Percentiles rank a stretch among this genome's conserved stretches.
phyloP scores from a whole-genome alignment of 1,140 invertebrate genomes.

The Thaumetopoea pityocampa region DNA sequence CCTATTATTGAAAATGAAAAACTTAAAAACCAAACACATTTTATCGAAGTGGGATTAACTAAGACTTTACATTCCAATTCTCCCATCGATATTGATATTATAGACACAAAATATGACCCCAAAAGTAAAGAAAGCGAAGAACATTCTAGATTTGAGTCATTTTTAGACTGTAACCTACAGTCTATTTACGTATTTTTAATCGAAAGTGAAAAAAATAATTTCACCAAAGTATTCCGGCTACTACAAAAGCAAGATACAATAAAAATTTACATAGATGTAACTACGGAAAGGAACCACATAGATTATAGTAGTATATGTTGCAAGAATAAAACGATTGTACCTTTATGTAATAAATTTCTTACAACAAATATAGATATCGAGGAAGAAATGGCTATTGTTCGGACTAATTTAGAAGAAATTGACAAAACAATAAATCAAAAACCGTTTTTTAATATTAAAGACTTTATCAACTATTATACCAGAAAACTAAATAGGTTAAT shows the following conservation, averaged over 20 bases:
- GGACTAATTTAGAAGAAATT: not conserved
- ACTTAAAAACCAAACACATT: slow-evolving; percentile 2
- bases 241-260: slow-evolving; percentile 34
- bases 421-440: slow-evolving; percentile 18
- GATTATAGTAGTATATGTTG: slow-evolving; percentile 46
- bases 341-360: slow-evolving; percentile 19
- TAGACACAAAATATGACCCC: slow-evolving; percentile 31
- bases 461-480: slow-evolving; percentile 23
- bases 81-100: slow-evolving; percentile 48
- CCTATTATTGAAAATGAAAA: slow-evolving; percentile 12
- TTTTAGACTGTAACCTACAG: slow-evolving; percentile 40
- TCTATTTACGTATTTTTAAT: slow-evolving; percentile 45
- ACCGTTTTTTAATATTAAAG: slow-evolving; percentile 36
- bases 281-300: slow-evolving; percentile 22
- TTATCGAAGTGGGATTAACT: slow-evolving; percentile 29
- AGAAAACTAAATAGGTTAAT: no score
- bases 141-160: slow-evolving; percentile 5
- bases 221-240: slow-evolving; percentile 39
- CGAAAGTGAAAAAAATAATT: slow-evolving; percentile 34
- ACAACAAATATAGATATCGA: slow-evolving; percentile 1
- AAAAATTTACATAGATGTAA: slow-evolving; percentile 51
- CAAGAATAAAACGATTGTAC: slow-evolving; percentile 13
- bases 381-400: not conserved
- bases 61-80: slow-evolving; percentile 26
- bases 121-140: slow-evolving; percentile 21